Percentiles rank a stretch among this genome's conserved stretches.
These are phyloP conservation scores for Sicus ferrugineus DNA, from an alignment of 2,888 invertebrate genomes.

Conservation along the genomic window DNA sequence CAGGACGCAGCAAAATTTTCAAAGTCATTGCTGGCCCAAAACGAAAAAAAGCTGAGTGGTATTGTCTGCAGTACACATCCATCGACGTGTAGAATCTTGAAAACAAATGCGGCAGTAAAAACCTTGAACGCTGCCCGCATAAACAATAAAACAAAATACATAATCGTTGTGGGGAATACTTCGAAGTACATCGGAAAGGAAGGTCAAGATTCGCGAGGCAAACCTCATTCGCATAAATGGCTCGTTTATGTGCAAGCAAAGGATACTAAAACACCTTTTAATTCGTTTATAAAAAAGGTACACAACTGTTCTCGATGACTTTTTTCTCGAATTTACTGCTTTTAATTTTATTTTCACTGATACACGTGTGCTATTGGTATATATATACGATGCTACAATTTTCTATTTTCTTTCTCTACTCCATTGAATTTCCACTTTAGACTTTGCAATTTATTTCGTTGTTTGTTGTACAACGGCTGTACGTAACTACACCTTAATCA, in stretches of 20 bases:
- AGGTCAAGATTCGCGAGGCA: constrained; percentile 64
- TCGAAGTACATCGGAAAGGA: constrained; percentile 82
- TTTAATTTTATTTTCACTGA: not conserved
- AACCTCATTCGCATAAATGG: constrained; percentile 87
- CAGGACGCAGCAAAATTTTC: not conserved
- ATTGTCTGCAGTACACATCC: no score
- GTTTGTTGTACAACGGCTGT: no score
- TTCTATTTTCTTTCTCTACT: no score
- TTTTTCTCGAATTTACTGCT: not conserved
- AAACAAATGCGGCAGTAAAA: constrained; percentile 18
- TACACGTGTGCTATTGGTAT: not conserved
- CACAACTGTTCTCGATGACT: not conserved
- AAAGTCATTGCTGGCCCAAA: not conserved
- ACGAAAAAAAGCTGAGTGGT: not conserved
- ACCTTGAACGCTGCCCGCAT: constrained; percentile 40
- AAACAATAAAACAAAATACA: constrained; percentile 67
- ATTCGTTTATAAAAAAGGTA: constrained; percentile 75
- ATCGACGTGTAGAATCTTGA: not conserved
- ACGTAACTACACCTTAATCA: no score
- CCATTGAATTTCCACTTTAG: no score
- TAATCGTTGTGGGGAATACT: constrained; percentile 73
- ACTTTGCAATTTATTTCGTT: no score
- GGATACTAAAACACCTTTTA: constrained; percentile 68
- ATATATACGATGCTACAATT: not conserved
- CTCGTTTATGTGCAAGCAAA: constrained; percentile 84